Base-by-base conservation (phyloP, 37 sponge, comb jelly and placozoan genomes). In the Theonella swinhoei region DNA sequence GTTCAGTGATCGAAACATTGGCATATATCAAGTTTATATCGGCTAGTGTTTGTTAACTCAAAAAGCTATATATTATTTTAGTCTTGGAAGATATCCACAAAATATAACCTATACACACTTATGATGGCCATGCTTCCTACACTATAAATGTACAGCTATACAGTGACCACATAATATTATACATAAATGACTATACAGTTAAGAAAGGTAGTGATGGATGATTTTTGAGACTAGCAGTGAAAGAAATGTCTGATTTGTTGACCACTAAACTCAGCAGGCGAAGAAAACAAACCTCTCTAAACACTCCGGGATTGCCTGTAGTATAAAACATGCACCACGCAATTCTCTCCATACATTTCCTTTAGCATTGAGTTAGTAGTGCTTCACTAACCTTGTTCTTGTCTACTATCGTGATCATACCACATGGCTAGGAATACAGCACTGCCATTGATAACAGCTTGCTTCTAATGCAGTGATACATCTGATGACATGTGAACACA, bases 281-380 rank as follows among this genome's bases (percentile, higher is more conserved):
- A 76, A 76, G 35, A 59, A 76, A 76, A 58, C 42, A 42, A 19
- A 62, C 59, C 2, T 76, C 59, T 60, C 61, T 30, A 32, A 76
- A 28, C 54, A 58, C 19, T 33, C 31, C 69, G 34, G 64, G 26
- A 63, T 28, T 63, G 26, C 26, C 64, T 28, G 3, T 7, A 5
- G 9, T 9, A 63, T 28, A 28, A 63, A 3, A 3, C 3, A 3
- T 29, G 33, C 33, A 28, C 34, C 9, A 22, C 30, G n/a, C n/a
- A n/a, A n/a, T n/a, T n/a, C n/a, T n/a, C n/a, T n/a, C n/a, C n/a
- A n/a, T n/a, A n/a, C n/a, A n/a, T n/a, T n/a, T n/a, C n/a, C n/a
- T n/a, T n/a, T n/a, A n/a, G n/a, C n/a, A n/a, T n/a, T n/a, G n/a
- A n/a, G n/a, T n/a, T n/a, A n/a, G n/a, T n/a, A n/a, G n/a, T n/a